Evolutionary conservation across 2,113 vertebrate genomes (phyloP).

Genomic region (Egretta garzetta): DNA sequence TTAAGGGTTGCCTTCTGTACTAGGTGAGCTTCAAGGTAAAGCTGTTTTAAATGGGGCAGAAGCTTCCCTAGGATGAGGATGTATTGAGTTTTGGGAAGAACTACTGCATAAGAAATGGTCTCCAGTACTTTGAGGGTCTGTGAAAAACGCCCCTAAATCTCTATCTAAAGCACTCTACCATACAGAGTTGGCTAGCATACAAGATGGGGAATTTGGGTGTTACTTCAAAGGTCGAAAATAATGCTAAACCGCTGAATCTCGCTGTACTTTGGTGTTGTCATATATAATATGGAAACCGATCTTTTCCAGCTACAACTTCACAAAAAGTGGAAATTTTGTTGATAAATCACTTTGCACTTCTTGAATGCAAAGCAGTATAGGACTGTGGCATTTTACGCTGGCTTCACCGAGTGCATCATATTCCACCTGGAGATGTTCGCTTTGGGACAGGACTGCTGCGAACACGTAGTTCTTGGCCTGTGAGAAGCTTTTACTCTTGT

Average conservation of each 20-base stretch:
- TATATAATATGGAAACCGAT: neutral
- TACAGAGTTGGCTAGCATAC: neutral
- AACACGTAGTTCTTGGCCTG: neutral
- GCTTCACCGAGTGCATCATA: neutral
- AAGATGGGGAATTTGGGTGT: neutral
- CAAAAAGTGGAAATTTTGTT: neutral
- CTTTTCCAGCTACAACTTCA: neutral
- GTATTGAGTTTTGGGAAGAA: neutral
- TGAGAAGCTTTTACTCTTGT: neutral
- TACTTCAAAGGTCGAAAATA: neutral
- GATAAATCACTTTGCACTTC: neutral
- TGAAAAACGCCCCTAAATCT: neutral
- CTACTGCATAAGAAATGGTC: neutral
- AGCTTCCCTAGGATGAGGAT: rapidly evolving
- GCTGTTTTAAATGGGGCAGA: neutral
- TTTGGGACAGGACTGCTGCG: neutral
- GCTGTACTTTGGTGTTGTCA: neutral
- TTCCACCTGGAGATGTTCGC: neutral
- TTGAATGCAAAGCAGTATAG: neutral
- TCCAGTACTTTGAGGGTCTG: neutral
- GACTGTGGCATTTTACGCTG: neutral
- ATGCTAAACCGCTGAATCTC: neutral
- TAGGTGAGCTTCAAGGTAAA: neutral
- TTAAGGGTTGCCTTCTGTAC: neutral
- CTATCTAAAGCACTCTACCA: neutral